Percentiles rank a stretch among this genome's conserved stretches.
These are phyloP conservation scores for Pycnonotus jocosus DNA, from an alignment of 2,113 vertebrate genomes.

Conservation along the genomic window DNA sequence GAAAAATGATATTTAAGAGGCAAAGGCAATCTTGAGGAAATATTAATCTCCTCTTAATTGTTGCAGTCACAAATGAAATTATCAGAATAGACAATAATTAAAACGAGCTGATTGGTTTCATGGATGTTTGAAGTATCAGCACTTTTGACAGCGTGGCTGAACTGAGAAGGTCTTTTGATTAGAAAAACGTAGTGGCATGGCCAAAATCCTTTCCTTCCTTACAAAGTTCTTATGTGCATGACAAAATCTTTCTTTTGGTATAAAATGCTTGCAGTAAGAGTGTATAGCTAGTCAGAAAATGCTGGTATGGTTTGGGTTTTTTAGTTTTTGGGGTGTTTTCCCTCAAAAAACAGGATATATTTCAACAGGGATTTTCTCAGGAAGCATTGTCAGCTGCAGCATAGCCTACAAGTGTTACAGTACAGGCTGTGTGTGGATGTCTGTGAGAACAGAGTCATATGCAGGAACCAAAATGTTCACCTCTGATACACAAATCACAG, in stretches of 20 bases:
- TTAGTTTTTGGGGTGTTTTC: not conserved
- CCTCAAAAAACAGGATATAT: fast-evolving
- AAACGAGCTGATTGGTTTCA: not conserved
- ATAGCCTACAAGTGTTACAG: not conserved
- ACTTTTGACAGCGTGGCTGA: not conserved
- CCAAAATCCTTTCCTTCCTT: not conserved
- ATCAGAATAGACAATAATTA: not conserved
- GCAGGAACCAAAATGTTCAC: not conserved
- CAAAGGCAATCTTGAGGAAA: not conserved
- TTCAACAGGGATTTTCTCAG: not conserved
- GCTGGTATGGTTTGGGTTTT: not conserved
- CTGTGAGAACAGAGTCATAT: not conserved
- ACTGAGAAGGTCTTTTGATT: not conserved
- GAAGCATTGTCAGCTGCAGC: not conserved
- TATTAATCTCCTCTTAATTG: not conserved
- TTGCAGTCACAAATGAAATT: not conserved
- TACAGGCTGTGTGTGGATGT: not conserved
- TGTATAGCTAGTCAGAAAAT: not conserved
- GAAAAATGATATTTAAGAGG: not conserved
- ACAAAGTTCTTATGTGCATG: not conserved
- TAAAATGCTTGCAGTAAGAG: not conserved
- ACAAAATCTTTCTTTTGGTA: not conserved
- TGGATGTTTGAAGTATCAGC: not conserved
- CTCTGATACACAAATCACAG: not conserved
- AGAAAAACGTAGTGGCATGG: not conserved